Evolutionary conservation across 2,888 invertebrate genomes (phyloP), one percentile per base, ranked within the genome.

Genomic region (Amphiduros pacificus): DNA sequence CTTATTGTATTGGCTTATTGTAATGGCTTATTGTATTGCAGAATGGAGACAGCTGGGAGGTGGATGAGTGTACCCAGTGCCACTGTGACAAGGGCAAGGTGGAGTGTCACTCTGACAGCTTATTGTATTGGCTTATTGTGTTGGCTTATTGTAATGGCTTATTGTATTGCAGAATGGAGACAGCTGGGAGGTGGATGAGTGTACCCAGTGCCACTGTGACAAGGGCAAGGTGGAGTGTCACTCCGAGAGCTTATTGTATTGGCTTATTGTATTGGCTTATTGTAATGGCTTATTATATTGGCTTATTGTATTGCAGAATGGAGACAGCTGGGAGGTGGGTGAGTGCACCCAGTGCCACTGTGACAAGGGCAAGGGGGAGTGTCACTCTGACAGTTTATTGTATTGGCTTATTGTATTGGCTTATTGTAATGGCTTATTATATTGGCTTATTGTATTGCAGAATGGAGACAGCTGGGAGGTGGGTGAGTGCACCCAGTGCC

Each of bases 41-140:
- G 78, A 63, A 68, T 32, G 74, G 73, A 41, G 71, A 71, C 17
- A 64, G 61, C 4, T 79, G 77, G 77, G 61, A 61, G 9, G 63
- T 68, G 28, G 78, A 79, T 66, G 74, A 76, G 44, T 79, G 79
- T 65, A 77, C 77, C n/a, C 64, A 59, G 5, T 79, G 79, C 65
- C 59, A 64, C 50, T 79, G 79, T 69, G 53, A 64, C 22, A 9
- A 28, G 2, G 74, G 74, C 17, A 59, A 66, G 48, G 73, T 75
- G 14, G 63, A 63, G 14, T 79, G 79, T 70, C 67, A 62, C n/a
- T 64, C 70, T 17, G 63, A 72, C 60, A 60, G 61, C n/a, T n/a
- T n/a, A n/a, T n/a, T n/a, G n/a, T n/a, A n/a, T n/a, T n/a, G n/a
- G n/a, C n/a, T n/a, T n/a, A n/a, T n/a, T n/a, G n/a, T n/a, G n/a